Evolutionary conservation across 2,888 invertebrate genomes (phyloP).

Genomic region (Pammene fasciana): DNA sequence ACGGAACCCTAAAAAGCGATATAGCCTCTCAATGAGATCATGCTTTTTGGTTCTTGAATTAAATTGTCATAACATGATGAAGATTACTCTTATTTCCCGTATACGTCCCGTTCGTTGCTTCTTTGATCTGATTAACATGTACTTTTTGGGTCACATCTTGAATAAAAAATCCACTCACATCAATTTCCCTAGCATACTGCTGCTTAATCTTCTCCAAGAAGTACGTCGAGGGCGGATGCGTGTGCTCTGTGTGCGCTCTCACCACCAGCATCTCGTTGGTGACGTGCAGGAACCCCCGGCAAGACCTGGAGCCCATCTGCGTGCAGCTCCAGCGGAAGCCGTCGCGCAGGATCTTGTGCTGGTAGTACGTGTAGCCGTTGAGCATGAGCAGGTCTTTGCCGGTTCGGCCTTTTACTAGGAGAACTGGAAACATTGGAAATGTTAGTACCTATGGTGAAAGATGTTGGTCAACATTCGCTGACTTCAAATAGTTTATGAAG

Average conservation of each 20-base stretch:
- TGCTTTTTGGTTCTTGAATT: no score
- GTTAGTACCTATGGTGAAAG: constrained; percentile 39
- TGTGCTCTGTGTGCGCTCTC: constrained; percentile 71
- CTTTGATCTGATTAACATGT: no score
- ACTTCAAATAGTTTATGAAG: background rate
- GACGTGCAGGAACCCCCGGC: constrained; percentile 74
- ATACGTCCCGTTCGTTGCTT: no score
- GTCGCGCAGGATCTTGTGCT: constrained; percentile 72
- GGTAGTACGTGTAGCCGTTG: constrained; percentile 77
- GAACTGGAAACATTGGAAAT: constrained; percentile 61
- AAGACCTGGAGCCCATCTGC: constrained; percentile 78
- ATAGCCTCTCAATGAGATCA: no score
- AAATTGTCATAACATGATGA: no score
- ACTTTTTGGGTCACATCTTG: no score
- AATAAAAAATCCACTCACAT: constrained; percentile 44
- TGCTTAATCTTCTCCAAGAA: constrained; percentile 62
- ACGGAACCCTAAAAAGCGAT: no score
- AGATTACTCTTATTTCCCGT: no score
- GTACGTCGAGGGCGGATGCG: constrained; percentile 72
- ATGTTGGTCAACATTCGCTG: background rate
- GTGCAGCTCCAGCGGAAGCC: constrained; percentile 80
- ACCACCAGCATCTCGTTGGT: constrained; percentile 72
- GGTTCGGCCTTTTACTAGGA: constrained; percentile 73
- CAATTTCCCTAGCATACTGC: constrained; percentile 46
- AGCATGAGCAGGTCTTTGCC: constrained; percentile 75